A percentile compares a stretch with the other conserved stretches of the same genome.
These are phyloP conservation scores for Orius laevigatus DNA, from an alignment of 1,140 invertebrate genomes.

Conservation along the genomic window DNA sequence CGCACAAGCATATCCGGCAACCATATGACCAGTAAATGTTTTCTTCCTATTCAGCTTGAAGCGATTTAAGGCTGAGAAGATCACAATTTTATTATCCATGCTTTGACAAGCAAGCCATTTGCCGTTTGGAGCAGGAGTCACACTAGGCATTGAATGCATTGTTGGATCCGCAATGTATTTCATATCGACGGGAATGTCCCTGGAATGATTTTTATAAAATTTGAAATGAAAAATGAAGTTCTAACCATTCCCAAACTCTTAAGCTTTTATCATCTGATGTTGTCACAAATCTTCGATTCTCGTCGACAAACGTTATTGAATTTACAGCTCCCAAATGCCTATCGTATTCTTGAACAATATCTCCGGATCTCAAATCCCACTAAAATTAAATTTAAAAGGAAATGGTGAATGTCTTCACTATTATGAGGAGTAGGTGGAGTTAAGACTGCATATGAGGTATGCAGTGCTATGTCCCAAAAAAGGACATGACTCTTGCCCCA, in stretches of 20 bases:
- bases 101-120: constrained; percentile 99
- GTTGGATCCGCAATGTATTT: constrained; percentile 99
- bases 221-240: not conserved
- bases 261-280: constrained; percentile 99
- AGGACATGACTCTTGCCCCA: too few relatives aligned
- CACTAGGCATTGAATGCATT: constrained; percentile 98
- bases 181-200: constrained; percentile 99
- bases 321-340: constrained; percentile 97
- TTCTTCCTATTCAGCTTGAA: constrained; percentile 98
- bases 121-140: constrained; percentile 85
- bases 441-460: too few relatives aligned
- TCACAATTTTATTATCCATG: constrained; percentile 98
- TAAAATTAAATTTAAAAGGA: constrained; percentile 28
- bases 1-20: constrained; percentile 94
- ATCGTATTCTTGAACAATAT: constrained; percentile 98
- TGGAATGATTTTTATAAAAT: constrained; percentile 26
- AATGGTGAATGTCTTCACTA: not conserved
- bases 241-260: constrained; percentile 96
- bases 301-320: constrained; percentile 97
- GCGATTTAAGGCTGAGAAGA: constrained; percentile 91
- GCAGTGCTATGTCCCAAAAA: too few relatives aligned
- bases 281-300: constrained; percentile 91
- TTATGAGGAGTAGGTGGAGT: not conserved
- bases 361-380: constrained; percentile 91
- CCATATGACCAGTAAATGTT: constrained; percentile 96